phyloP scores from a whole-genome alignment of 2,888 invertebrate species.

The Molorchus minor region DNA sequence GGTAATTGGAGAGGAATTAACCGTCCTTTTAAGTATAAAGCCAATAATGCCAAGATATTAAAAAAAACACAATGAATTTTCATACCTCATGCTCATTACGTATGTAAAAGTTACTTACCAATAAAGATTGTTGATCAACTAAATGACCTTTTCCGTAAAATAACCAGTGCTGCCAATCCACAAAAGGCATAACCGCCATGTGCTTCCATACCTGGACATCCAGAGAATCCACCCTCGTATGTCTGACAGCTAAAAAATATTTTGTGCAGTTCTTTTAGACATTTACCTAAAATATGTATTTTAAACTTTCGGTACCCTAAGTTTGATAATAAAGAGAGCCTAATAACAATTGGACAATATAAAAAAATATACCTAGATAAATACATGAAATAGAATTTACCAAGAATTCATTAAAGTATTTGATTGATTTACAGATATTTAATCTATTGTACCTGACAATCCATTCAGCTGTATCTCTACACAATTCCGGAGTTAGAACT shows the following conservation, averaged over 20 bases:
- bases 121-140: constrained; percentile 78
- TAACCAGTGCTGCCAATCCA: constrained; percentile 87
- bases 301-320: too few relatives aligned
- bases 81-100: background rate
- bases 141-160: constrained; percentile 80
- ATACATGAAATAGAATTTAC: too few relatives aligned
- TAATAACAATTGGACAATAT: too few relatives aligned
- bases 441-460: constrained; percentile 80
- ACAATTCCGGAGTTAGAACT: constrained; percentile 78
- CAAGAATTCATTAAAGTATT: too few relatives aligned
- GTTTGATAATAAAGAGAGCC: too few relatives aligned
- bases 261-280: background rate
- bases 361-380: too few relatives aligned
- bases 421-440: too few relatives aligned
- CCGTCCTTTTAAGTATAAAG: too few relatives aligned
- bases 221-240: constrained; percentile 98
- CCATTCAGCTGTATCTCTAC: constrained; percentile 91
- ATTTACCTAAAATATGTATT: too few relatives aligned
- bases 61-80: too few relatives aligned
- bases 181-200: constrained; percentile 99
- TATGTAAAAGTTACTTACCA: constrained; percentile 65
- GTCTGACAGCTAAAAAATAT: constrained; percentile 82
- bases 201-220: constrained; percentile 93
- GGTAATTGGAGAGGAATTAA: too few relatives aligned
- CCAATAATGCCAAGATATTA: too few relatives aligned